Base-by-base conservation (phyloP, 2,888 invertebrate species). In the Chrysina gloriosa region DNA sequence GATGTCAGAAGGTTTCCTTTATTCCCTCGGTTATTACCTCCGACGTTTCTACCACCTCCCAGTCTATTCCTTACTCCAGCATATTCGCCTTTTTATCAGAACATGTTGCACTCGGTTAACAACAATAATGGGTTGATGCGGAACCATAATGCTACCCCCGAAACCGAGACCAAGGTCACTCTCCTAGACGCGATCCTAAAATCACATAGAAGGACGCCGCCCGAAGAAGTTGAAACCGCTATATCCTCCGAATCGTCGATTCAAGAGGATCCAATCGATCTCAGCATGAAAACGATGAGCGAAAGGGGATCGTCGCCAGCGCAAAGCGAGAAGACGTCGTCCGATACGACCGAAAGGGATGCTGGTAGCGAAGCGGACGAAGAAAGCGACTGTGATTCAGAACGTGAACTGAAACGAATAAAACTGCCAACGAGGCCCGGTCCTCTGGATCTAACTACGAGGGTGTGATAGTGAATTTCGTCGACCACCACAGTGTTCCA, bases 191-290 rank as follows among this genome's bases (percentile, higher is more conserved):
- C 91, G 9, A 89, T 92, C 47, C 80, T 93, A 54, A 90, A 92
- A 76, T 90, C 90, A 25, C 92, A 92, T 79, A 84, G 89, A 69
- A 84, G 87, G 1, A 79, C 82, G 27, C 81, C 82, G 25, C 81
- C 81, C 11, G 86, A 86, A 65, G 84, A 85, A 50, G 84, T 84
- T 0, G 75, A 76, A 39, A 64, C 72, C 7, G 77, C 78, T 6
- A 72, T 73, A 25, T 64, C 71, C 2, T 71, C 77, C 1, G 76
- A 72, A 2, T 78, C 81, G 0, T 85, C 84, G 0, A 80, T 85
- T 0, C 92, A 93, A 78, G 92, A 93, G 72, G 89, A 90, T 78
- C 94, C 94, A 1, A 93, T 94, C 80, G 94, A 94, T 79, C 82
- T 94, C 71, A 93, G 93, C 34, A 91, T 93, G 84, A 92, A 90